These are phyloP conservation scores for Clamator glandarius DNA, from an alignment of 2,797 vertebrate genomes.

Conservation along the genomic window DNA sequence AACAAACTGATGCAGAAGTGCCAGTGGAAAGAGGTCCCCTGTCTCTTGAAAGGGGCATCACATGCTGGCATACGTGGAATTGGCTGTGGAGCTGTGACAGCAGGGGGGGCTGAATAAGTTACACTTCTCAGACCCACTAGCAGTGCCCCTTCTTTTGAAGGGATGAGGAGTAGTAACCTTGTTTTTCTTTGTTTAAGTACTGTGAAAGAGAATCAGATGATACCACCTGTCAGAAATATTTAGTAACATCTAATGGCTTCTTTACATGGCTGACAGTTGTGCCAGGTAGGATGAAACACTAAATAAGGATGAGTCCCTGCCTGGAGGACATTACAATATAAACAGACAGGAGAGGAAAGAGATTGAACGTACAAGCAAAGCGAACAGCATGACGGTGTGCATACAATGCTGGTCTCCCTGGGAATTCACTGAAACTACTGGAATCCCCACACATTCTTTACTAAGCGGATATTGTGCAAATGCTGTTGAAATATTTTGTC, in stretches of 20 bases:
- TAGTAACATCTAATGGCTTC: not conserved
- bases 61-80: not conserved
- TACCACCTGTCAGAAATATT: not conserved
- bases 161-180: not conserved
- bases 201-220: not conserved
- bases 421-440: not conserved
- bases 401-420: not conserved
- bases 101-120: not conserved
- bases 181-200: not conserved
- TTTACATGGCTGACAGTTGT: not conserved
- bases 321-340: not conserved
- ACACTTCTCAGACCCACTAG: not conserved
- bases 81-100: not conserved
- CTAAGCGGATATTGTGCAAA: not conserved
- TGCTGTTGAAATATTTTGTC: constrained; percentile 20
- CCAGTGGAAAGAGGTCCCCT: not conserved
- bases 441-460: not conserved
- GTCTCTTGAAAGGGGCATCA: not conserved
- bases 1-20: not conserved
- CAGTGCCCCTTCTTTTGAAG: not conserved
- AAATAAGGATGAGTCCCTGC: not conserved
- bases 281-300: not conserved
- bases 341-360: not conserved
- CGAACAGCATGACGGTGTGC: not conserved
- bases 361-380: not conserved